Evolutionary conservation across 2,888 invertebrate species (phyloP).

Genomic region (Synergus gifuensis): DNA sequence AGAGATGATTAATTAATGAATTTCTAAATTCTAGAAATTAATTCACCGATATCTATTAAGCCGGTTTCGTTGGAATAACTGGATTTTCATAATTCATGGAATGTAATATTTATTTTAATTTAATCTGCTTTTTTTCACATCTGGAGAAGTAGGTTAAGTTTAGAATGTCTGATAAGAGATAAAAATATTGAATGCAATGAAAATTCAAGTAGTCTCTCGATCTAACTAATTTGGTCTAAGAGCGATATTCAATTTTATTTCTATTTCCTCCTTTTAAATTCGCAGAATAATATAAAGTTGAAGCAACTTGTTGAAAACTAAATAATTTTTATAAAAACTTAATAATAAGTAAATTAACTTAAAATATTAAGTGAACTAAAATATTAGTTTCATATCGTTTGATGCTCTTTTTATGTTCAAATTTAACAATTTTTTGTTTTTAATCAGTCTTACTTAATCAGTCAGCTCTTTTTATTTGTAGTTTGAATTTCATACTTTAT

Average conservation of each 20-base stretch:
- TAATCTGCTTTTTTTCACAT: background rate
- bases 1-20: background rate
- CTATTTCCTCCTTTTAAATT: background rate
- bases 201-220: background rate
- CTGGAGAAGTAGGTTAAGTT: conserved; percentile 3
- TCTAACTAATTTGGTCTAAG: background rate
- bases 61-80: background rate
- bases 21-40: background rate
- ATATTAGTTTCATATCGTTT: background rate
- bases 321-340: background rate
- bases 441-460: no score
- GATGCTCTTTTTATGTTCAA: background rate
- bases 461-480: background rate
- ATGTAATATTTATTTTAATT: background rate
- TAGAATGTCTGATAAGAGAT: conserved; percentile 14
- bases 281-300: background rate
- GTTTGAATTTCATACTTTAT: conserved; percentile 14
- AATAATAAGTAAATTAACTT: background rate
- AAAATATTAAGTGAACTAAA: background rate
- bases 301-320: background rate
- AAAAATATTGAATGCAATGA: conserved; percentile 5
- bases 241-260: background rate
- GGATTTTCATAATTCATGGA: background rate
- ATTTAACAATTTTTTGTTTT: no score
- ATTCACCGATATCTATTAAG: background rate